These are phyloP conservation scores for Syngnathus typhle DNA, from an alignment of 2,113 vertebrate genomes.

Conservation along the genomic window DNA sequence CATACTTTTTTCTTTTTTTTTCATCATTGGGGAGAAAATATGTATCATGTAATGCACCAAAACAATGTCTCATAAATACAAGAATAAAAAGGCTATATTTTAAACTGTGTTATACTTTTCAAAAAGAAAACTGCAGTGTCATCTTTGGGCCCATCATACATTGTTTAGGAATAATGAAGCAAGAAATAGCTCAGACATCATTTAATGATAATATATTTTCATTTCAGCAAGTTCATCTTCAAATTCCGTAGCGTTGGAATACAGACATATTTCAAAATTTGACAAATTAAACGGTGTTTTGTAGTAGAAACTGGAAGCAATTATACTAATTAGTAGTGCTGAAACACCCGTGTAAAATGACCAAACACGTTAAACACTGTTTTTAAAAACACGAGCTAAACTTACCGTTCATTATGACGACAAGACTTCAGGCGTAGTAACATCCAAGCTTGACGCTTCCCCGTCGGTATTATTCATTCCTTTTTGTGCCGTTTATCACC, in stretches of 20 bases:
- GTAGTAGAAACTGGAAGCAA: not conserved
- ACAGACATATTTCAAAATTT: not conserved
- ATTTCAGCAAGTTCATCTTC: not conserved
- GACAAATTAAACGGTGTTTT: not conserved
- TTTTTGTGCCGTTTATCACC: not conserved
- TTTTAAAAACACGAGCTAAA: slow-evolving; percentile 1
- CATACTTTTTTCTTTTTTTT: not conserved
- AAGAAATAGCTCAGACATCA: not conserved
- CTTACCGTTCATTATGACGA: slow-evolving; percentile 81
- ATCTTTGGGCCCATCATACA: not conserved
- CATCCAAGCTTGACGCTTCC: slow-evolving; percentile 15
- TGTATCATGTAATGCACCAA: not conserved
- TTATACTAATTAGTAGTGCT: not conserved
- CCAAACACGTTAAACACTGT: not conserved
- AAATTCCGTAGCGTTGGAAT: not conserved
- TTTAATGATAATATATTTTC: not conserved
- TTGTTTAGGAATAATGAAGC: not conserved
- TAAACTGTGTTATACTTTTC: not conserved
- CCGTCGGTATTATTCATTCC: slow-evolving; percentile 7
- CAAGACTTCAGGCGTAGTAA: slow-evolving; percentile 26
- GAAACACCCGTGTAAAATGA: not conserved
- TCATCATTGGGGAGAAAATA: too few relatives aligned
- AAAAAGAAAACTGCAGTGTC: not conserved
- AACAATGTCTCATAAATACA: not conserved
- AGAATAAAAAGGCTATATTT: not conserved